These are phyloP conservation scores for Pangasius krempfi DNA, from an alignment of 2,797 vertebrate species.

Conservation along the genomic window DNA sequence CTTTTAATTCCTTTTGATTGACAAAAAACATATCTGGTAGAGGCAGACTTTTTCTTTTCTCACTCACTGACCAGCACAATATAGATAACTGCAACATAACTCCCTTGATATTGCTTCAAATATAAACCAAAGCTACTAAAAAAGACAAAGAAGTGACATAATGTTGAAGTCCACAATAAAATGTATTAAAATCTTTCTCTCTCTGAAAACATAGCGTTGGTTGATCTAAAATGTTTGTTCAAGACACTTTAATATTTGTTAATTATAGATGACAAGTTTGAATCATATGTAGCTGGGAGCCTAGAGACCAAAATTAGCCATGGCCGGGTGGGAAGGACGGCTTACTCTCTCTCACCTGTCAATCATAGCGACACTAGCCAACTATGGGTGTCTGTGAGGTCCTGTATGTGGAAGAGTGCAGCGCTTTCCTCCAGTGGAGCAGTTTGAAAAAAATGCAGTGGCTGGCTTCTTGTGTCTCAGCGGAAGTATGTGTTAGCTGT, in stretches of 20 bases:
- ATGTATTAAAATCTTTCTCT: background rate
- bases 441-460: background rate
- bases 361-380: background rate
- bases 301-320: background rate
- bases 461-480: background rate
- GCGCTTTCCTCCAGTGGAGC: background rate
- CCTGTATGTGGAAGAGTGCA: background rate
- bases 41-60: background rate
- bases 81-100: background rate
- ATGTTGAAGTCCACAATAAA: background rate
- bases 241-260: background rate
- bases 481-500: too few relatives aligned
- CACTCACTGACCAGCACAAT: background rate
- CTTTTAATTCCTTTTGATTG: background rate
- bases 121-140: background rate
- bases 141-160: background rate
- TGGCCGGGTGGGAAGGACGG: background rate
- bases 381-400: background rate
- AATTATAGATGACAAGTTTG: background rate
- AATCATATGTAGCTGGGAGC: background rate
- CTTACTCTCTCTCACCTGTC: background rate
- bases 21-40: background rate
- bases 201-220: background rate
- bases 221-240: background rate
- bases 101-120: background rate